Evolutionary conservation across 2,797 vertebrate genomes (phyloP).

Genomic region (Podarcis lilfordi): DNA sequence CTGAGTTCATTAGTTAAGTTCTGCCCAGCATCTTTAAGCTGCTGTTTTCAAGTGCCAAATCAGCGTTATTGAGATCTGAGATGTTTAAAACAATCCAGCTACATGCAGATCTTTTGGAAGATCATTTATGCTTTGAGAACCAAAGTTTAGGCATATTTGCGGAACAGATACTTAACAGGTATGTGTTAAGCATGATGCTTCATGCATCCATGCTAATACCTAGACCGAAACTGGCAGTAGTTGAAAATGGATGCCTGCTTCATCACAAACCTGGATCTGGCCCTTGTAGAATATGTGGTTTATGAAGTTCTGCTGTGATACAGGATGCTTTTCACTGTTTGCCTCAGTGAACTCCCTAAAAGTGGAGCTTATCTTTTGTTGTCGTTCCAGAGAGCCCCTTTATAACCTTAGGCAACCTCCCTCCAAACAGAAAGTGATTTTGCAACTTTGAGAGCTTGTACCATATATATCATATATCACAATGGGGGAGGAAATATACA

Average conservation of each 20-base stretch:
- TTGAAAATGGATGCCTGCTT: background rate
- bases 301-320: background rate
- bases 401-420: background rate
- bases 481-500: background rate
- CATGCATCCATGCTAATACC: background rate
- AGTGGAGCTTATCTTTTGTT: background rate
- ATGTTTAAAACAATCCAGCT: background rate
- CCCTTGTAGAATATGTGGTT: background rate
- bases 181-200: background rate
- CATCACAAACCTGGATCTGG: background rate
- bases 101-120: background rate
- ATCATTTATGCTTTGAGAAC: background rate
- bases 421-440: background rate
- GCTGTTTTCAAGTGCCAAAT: background rate
- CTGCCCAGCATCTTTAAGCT: background rate
- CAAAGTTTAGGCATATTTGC: background rate
- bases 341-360: background rate
- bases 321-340: background rate
- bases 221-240: background rate
- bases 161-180: background rate
- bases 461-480: background rate
- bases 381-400: background rate
- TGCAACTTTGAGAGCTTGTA: background rate
- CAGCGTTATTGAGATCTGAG: background rate
- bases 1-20: too few relatives aligned